Evolutionary conservation across 2,113 vertebrate species (phyloP).

Genomic region (Montifringilla adamsi): DNA sequence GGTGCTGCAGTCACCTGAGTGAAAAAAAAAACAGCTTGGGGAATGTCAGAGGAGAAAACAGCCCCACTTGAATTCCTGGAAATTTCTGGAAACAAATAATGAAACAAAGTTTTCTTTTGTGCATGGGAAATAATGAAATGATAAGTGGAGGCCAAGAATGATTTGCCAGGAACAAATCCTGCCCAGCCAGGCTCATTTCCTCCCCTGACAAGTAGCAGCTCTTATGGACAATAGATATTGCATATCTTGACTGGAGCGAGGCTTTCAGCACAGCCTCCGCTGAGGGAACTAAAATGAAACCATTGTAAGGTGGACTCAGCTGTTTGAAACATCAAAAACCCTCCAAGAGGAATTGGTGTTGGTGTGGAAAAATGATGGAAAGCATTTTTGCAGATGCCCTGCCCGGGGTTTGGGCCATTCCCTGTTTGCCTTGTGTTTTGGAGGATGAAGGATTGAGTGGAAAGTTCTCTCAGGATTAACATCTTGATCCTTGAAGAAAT

Average conservation of each 20-base stretch:
- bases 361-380: neutral
- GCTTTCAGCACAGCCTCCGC: neutral
- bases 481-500: neutral
- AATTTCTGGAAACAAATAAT: neutral
- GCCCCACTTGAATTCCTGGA: neutral
- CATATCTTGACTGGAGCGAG: constrained; percentile 2
- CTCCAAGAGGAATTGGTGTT: neutral
- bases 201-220: constrained; percentile 19
- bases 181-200: neutral
- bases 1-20: neutral
- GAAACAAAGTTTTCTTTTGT: constrained; percentile 35
- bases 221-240: constrained; percentile 14
- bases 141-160: constrained; percentile 37
- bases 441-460: neutral
- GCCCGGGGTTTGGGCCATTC: neutral
- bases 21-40: neutral
- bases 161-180: constrained; percentile 46
- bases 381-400: neutral
- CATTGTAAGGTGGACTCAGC: neutral
- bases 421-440: neutral
- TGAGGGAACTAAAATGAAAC: neutral
- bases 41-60: neutral
- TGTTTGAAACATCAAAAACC: neutral
- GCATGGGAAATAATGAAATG: constrained; percentile 1
- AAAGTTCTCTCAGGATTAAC: neutral